These are phyloP conservation scores for Homarus gammarus DNA, from an alignment of 2,888 invertebrate species.

Conservation along the genomic window DNA sequence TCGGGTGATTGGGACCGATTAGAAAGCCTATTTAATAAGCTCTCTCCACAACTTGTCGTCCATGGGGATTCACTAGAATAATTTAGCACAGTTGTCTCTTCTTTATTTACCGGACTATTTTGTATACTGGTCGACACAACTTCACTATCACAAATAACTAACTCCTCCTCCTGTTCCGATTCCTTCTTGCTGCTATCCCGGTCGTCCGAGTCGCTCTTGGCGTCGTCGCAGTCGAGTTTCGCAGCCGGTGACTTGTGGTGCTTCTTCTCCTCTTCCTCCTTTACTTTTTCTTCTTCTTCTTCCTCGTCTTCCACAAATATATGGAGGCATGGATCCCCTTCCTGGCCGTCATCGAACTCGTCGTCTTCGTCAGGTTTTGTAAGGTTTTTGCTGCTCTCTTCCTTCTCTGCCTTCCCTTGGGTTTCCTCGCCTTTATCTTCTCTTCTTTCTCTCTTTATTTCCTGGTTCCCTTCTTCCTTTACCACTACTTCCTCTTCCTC, in stretches of 20 bases:
- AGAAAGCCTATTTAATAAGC: background rate
- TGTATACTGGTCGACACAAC: conserved; percentile 20
- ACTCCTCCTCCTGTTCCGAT: conserved; percentile 52
- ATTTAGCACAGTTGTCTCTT: background rate
- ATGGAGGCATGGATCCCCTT: conserved; percentile 8
- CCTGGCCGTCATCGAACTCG: conserved; percentile 11
- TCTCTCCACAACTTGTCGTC: conserved; percentile 26
- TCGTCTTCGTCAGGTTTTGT: conserved; percentile 11
- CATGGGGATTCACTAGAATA: background rate
- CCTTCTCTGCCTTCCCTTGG: conserved; percentile 53
- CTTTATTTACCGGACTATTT: conserved; percentile 42
- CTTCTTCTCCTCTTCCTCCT: conserved; percentile 24
- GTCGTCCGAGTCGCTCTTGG: conserved; percentile 26
- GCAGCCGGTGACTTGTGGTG: background rate
- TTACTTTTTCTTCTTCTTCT: conserved; percentile 3
- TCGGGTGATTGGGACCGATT: conserved; percentile 19
- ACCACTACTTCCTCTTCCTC: conserved; percentile 19
- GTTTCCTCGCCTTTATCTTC: conserved; percentile 8
- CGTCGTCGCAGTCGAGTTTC: conserved; percentile 23
- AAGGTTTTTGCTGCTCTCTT: conserved; percentile 23
- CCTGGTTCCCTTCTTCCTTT: conserved; percentile 4
- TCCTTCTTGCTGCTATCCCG: conserved; percentile 31
- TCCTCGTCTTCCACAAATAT: background rate
- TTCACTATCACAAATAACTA: conserved; percentile 64
- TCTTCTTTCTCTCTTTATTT: background rate